Conservation (phyloP, 30 jellyfish, hydroid and myxozoan species). For the Nemopilema nomurai region DNA sequence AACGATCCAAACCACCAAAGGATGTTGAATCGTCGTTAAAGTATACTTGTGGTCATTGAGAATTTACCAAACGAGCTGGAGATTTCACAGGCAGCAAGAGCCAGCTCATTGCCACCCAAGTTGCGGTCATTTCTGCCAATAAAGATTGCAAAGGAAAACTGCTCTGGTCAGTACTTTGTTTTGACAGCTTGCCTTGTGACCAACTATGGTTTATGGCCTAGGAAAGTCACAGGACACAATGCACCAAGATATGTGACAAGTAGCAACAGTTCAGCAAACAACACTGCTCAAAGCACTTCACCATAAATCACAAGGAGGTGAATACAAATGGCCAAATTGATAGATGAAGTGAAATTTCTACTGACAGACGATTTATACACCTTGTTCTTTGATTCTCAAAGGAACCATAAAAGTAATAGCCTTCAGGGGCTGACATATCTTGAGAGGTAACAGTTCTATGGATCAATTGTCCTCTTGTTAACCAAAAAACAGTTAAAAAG, state of each 20-base stretch:
- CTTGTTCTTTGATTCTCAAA: not conserved
- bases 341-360: not conserved
- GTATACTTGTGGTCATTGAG: not conserved
- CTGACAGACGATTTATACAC: not conserved
- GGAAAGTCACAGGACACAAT: not conserved
- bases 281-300: not conserved
- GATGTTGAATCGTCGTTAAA: not conserved
- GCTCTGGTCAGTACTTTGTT: not conserved
- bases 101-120: not conserved
- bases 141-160: not conserved
- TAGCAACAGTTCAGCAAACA: not conserved
- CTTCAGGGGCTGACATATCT: not conserved
- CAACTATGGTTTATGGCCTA: not conserved
- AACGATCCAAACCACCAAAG: not conserved
- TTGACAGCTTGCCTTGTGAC: not conserved
- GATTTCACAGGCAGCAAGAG: not conserved
- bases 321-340: not conserved
- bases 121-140: not conserved
- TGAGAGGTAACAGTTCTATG: not conserved
- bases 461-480: not conserved
- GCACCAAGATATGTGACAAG: not conserved
- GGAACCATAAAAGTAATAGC: not conserved
- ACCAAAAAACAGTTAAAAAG: not conserved
- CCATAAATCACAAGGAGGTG: not conserved
- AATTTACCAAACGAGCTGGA: not conserved